These are phyloP conservation scores for Eurytoma adleriae DNA, from an alignment of 2,888 invertebrate species.

Conservation along the genomic window DNA sequence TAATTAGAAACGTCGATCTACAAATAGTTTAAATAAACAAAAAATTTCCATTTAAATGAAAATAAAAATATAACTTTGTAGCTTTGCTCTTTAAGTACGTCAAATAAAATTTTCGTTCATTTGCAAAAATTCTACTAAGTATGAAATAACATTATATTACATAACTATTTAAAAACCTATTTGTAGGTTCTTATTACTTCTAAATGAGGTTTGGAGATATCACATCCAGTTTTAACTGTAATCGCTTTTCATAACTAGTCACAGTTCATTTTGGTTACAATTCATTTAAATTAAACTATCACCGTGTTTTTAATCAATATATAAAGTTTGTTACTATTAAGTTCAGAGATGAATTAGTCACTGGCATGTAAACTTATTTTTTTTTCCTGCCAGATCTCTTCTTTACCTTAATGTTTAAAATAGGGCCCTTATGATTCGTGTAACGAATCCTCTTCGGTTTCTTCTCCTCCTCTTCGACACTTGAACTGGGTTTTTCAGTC, in stretches of 20 bases:
- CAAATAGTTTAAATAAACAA: constrained; percentile 52
- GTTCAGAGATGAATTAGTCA: constrained; percentile 33
- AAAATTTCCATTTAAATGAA: constrained; percentile 42
- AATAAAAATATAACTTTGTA: constrained; percentile 43
- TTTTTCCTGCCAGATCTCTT: constrained; percentile 44
- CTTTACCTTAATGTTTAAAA: constrained; percentile 74
- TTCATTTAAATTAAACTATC: constrained; percentile 35
- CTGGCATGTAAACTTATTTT: constrained; percentile 29
- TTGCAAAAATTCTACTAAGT: constrained; percentile 47
- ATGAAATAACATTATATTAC: constrained; percentile 54
- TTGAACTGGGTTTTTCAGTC: constrained; percentile 45
- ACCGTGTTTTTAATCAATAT: constrained; percentile 36
- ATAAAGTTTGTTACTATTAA: constrained; percentile 41
- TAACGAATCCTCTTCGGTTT: constrained; percentile 64
- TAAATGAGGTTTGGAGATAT: constrained; percentile 51
- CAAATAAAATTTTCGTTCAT: constrained; percentile 29
- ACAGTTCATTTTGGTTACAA: constrained; percentile 32
- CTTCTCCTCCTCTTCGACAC: constrained; percentile 37
- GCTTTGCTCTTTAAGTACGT: constrained; percentile 42
- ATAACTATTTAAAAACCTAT: constrained; percentile 48
- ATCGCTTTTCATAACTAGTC: constrained; percentile 41
- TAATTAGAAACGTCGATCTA: constrained; percentile 45
- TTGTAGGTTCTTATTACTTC: constrained; percentile 22
- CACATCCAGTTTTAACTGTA: constrained; percentile 51
- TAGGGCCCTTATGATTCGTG: constrained; percentile 72